These are phyloP conservation scores for Remorina albescens DNA, from an alignment of 2,797 vertebrate genomes.

Conservation along the genomic window DNA sequence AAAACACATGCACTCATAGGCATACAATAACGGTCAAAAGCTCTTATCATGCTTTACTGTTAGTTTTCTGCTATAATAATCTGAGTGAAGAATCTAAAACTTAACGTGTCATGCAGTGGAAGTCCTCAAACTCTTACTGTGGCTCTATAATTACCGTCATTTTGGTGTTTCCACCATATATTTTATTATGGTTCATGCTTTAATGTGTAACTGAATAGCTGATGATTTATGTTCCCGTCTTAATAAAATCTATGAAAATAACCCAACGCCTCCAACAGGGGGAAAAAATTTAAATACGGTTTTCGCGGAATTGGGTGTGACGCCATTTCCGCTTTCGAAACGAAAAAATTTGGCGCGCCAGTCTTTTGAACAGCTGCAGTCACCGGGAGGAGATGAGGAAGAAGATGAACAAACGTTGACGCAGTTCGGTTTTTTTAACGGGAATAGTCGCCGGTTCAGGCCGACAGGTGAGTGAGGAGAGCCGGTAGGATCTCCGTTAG, in stretches of 20 bases:
- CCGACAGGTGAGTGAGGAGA: not conserved
- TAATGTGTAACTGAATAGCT: no score
- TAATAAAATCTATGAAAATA: no score
- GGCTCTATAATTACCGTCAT: not conserved
- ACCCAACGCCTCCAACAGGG: no score
- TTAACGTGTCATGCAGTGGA: not conserved
- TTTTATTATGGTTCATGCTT: no score
- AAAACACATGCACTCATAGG: no score
- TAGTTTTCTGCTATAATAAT: not conserved
- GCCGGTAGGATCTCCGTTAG: not conserved
- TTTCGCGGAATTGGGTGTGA: no score
- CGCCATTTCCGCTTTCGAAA: slow-evolving; percentile 70
- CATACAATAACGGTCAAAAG: no score
- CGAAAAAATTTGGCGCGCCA: slow-evolving; percentile 58
- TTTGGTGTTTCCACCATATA: no score
- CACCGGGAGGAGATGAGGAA: accelerated
- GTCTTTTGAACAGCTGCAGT: not conserved
- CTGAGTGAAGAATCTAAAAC: not conserved
- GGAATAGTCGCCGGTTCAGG: accelerated
- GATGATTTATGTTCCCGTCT: no score
- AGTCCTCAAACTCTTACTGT: not conserved
- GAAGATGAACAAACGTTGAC: accelerated
- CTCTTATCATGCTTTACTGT: not conserved
- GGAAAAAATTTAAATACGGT: no score
- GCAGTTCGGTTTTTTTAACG: not conserved